Base-by-base conservation (phyloP, 2,888 invertebrate genomes). In the Tortricodes alternella region DNA sequence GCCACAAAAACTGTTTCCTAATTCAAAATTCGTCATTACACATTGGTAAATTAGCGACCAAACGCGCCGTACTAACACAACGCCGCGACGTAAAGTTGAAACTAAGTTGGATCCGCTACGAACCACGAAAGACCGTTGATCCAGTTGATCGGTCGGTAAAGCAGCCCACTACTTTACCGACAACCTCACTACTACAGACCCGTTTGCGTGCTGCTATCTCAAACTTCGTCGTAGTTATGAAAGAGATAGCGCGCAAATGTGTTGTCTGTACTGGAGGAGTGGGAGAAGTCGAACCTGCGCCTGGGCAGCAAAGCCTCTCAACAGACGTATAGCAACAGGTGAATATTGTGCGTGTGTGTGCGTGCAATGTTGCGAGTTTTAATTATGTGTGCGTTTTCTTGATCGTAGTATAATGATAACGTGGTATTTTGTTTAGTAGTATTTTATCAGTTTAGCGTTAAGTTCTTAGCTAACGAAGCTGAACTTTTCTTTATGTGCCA, bases 51-150 rank as follows among this genome's bases (percentile, higher is more conserved):
- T 71, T 64, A 73, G 72, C 74, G 73, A 74, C 73, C 73, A 79
- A 77, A 71, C 73, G 65, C 72, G 71, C 78, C 74, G 76, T 79
- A 84, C 88, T 81, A 75, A 78, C 88, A 76, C 76, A 72, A 70
- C 71, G 79, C 66, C 67, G 72, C 87, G 83, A 73, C 71, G 89
- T 81, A 83, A 87, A 86, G 79, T 85, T 83, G 76, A 80, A 89
- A 90, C 90, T 90, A 90, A 89, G 86, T 83, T 83, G 77, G 78
- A 78, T 78, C 78, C 80, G 83, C 83, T 84, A 82, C 71, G 80
- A 75, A 78, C 82, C 80, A 68, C 63, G 67, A 83, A 86, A 87
- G 88, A 91, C 91, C 91, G 91, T 91, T 91, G 91, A 86, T 89
- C 89, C 85, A 86, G 82, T 85, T 85, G 79, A 73, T 69, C 70